Base-by-base conservation (phyloP, 2,888 invertebrate genomes). In the Drosophila subsilvestris region DNA sequence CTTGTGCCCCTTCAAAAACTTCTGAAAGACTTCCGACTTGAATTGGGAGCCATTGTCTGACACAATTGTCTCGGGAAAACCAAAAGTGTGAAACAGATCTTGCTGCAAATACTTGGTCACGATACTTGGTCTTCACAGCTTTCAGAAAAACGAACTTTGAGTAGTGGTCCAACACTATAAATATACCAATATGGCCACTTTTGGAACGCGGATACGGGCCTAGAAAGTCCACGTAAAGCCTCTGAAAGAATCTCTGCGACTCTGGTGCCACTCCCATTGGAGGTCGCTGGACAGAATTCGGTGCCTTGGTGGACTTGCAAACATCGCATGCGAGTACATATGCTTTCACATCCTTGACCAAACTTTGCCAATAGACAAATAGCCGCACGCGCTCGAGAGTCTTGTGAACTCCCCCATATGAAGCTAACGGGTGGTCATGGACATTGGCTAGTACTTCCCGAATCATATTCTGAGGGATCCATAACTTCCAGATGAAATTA, bases 91-190 rank as follows among this genome's bases (percentile, higher is more conserved):
- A n/a, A n/a, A n/a, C n/a, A n/a, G n/a, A n/a, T n/a, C n/a, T n/a
- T n/a, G n/a, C n/a, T n/a, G n/a, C n/a, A n/a, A 25, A 50, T 56
- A 73, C 0, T 55, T 43, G 10, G 45, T 10, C 2, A 67, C 53
- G 14, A 51, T 54, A n/a, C n/a, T n/a, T n/a, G n/a, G n/a, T 32
- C 49, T 0, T 60, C 22, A 47, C 45, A 4, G 45, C 25, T 27
- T 54, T 55, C 25, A 55, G 25, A 4, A 43, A 43, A 4, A 37
- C 37, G n/a, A 53, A 32, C 5, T 47, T 56, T 1, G 20, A 20
- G 20, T 45, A 32, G 29, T 56, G 32, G 7, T 56, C 22, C 6
- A 56, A 18, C 7, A 12, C 29, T 45, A 45, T 44, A 44, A 47
- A 32, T 3, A 32, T 49, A 0, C 25, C 57, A 5, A 48, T 32